Evolutionary conservation across 2,888 invertebrate genomes (phyloP).

Genomic region (Malthinus seriepunctatus): DNA sequence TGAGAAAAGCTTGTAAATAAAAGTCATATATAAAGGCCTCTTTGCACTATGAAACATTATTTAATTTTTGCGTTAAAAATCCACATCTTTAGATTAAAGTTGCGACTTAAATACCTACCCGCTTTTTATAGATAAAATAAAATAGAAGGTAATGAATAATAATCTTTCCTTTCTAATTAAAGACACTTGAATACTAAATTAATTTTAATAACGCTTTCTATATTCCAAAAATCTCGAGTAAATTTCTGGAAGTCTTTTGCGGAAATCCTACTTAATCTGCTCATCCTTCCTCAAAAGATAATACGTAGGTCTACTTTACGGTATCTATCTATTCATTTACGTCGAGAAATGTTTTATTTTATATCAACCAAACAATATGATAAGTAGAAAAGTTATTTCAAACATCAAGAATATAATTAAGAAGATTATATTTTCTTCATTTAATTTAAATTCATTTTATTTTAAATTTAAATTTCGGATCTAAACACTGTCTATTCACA

Average conservation of each 20-base stretch:
- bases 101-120: background rate
- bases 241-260: conserved; percentile 25
- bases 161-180: conserved; percentile 19
- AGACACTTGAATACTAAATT: conserved; percentile 13
- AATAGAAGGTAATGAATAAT: background rate
- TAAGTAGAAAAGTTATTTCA: too few species aligned
- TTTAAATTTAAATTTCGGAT: too few species aligned
- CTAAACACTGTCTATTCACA: too few species aligned
- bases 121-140: background rate
- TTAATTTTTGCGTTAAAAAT: background rate
- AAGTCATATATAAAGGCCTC: conserved; percentile 11
- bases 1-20: conserved; percentile 16
- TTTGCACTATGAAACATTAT: background rate
- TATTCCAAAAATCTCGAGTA: conserved; percentile 21
- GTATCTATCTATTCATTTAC: conserved; percentile 10
- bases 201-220: conserved; percentile 23
- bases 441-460: too few species aligned
- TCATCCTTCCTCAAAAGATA: conserved; percentile 20
- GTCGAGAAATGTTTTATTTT: conserved; percentile 6
- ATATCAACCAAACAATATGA: background rate
- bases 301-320: conserved; percentile 12
- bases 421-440: too few species aligned
- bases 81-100: background rate
- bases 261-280: conserved; percentile 27
- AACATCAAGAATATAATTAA: too few species aligned